Evolutionary conservation across 2,113 vertebrate species (phyloP).

Genomic region (Apeltes quadracus): DNA sequence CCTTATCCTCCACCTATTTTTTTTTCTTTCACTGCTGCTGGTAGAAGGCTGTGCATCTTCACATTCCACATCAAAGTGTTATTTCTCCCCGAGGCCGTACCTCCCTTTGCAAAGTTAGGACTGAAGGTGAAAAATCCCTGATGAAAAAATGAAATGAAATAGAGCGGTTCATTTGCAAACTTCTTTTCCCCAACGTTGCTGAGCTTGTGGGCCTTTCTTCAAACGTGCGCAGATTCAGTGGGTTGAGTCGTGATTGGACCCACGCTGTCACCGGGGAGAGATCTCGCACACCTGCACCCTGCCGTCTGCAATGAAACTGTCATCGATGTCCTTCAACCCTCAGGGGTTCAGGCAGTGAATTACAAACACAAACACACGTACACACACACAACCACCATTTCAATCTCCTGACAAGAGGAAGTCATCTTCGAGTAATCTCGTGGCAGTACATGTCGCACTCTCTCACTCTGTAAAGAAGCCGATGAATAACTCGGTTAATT

Average conservation of each 20-base stretch:
- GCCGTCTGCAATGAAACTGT: conserved; percentile 50
- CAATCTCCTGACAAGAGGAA: conserved; percentile 27
- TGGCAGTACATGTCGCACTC: background rate
- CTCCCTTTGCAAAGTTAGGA: conserved; percentile 21
- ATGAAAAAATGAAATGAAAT: conserved; percentile 2
- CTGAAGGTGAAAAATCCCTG: background rate
- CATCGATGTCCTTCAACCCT: conserved; percentile 54
- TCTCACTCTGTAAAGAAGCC: conserved; percentile 1
- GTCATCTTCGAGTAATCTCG: conserved; percentile 9
- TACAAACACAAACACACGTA: conserved; percentile 36
- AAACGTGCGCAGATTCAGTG: background rate
- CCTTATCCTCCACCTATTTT: conserved; percentile 15
- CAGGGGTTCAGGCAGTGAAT: conserved; percentile 45
- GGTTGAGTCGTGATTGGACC: conserved; percentile 19
- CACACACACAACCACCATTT: conserved; percentile 1
- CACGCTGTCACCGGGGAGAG: conserved; percentile 2
- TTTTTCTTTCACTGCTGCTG: conserved; percentile 26
- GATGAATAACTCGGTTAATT: conserved; percentile 28
- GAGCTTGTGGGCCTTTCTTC: background rate
- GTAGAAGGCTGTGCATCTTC: conserved; percentile 42
- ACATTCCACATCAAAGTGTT: conserved; percentile 52
- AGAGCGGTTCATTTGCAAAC: background rate
- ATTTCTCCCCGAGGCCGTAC: conserved; percentile 36
- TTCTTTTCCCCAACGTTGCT: background rate
- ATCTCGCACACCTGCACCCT: conserved; percentile 20